Conservation (phyloP, 1,140 invertebrate species). For the Sminthurinus signatus region DNA sequence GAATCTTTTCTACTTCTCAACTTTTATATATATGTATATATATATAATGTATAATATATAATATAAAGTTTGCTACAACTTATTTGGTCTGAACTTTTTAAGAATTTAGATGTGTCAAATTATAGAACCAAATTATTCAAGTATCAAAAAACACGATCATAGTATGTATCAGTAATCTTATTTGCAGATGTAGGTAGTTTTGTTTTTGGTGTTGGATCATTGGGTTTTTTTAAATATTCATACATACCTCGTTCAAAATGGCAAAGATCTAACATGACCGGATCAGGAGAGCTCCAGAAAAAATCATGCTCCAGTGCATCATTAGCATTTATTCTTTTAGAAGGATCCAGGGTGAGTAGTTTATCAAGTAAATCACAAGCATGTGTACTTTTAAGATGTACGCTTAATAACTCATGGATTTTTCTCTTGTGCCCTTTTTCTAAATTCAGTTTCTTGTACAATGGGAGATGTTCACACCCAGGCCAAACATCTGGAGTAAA, state of each 20-base stretch:
- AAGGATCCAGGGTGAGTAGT: slow-evolving; percentile 83
- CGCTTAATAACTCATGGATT: slow-evolving; percentile 46
- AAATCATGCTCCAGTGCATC: slow-evolving; percentile 94
- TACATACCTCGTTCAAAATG: slow-evolving; percentile 95
- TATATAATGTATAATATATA: no score
- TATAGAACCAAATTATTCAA: no score
- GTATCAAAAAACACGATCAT: slow-evolving; percentile 29
- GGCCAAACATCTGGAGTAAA: slow-evolving; percentile 93
- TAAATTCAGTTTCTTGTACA: slow-evolving; percentile 86
- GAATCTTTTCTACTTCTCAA: no score
- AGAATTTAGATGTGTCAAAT: no score
- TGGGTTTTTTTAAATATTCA: slow-evolving; percentile 70
- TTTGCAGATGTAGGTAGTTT: slow-evolving; percentile 8
- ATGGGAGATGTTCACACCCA: slow-evolving; percentile 83
- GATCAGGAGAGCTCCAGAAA: slow-evolving; percentile 96
- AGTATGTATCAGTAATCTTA: slow-evolving; percentile 18
- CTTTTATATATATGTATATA: no score
- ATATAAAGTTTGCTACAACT: no score
- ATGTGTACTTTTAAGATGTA: slow-evolving; percentile 77
- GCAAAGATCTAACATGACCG: slow-evolving; percentile 77
- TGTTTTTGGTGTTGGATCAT: slow-evolving; percentile 6
- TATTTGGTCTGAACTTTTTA: no score
- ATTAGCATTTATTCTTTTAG: slow-evolving; percentile 83
- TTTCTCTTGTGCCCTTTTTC: slow-evolving; percentile 86
- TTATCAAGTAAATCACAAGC: slow-evolving; percentile 92